Evolutionary conservation across 2,113 vertebrate species (phyloP).

Genomic region (Cariama cristata): DNA sequence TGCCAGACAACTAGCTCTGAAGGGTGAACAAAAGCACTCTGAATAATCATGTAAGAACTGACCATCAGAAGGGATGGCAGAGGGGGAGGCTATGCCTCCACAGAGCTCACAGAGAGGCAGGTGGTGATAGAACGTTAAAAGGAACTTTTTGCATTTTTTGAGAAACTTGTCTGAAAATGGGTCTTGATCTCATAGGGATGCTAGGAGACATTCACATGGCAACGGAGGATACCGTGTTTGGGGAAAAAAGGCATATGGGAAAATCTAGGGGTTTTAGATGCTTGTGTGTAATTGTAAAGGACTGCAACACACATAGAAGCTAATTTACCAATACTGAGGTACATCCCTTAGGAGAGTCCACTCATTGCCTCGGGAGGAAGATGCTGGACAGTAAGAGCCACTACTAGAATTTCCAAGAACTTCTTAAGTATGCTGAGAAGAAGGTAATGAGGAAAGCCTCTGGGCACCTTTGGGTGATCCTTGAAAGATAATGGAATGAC

Average conservation of each 20-base stretch:
- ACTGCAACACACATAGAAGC: background rate
- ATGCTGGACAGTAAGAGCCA: background rate
- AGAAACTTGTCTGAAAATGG: background rate
- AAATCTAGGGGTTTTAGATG: rapidly evolving
- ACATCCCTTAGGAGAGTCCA: background rate
- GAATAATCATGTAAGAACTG: background rate
- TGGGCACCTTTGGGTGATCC: background rate
- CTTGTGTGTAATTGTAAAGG: background rate
- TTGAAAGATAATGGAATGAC: background rate
- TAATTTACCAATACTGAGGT: background rate
- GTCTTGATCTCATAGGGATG: background rate
- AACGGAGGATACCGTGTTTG: background rate
- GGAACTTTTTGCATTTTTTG: background rate
- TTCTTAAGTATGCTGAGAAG: background rate
- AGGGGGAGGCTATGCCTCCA: background rate
- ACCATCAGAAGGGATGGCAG: background rate
- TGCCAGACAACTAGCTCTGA: background rate
- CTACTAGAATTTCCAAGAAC: background rate
- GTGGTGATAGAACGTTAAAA: background rate
- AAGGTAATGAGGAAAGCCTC: background rate
- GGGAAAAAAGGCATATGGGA: background rate
- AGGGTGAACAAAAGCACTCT: background rate
- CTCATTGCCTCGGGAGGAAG: background rate
- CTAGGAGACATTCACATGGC: background rate
- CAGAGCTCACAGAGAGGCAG: background rate